phyloP scores from a whole-genome alignment of 1,140 invertebrate species.

The Megathymus violae region DNA sequence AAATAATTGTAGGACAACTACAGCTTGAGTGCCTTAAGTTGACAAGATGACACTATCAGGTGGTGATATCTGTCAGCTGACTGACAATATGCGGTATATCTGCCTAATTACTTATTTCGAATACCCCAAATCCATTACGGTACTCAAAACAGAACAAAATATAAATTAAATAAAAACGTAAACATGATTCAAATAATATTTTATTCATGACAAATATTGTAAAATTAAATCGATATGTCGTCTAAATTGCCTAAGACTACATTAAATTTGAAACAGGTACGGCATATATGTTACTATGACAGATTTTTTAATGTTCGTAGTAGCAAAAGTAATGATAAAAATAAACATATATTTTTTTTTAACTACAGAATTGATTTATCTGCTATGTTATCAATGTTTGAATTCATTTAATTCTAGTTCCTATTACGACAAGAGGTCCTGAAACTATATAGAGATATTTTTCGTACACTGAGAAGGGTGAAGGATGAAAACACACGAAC shows the following conservation, averaged over 20 bases:
- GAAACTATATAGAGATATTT: slow-evolving; percentile 89
- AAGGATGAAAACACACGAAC: slow-evolving; percentile 85
- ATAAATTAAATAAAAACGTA: background rate
- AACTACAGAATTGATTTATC: too few relatives aligned
- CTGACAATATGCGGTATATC: too few relatives aligned
- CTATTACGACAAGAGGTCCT: slow-evolving; percentile 89
- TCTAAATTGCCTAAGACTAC: slow-evolving; percentile 81
- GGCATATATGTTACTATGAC: too few relatives aligned
- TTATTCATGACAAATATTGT: slow-evolving; percentile 10
- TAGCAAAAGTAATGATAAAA: too few relatives aligned
- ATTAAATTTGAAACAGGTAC: slow-evolving; percentile 84
- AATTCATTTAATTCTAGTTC: slow-evolving; percentile 85
- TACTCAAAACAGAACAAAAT: slow-evolving; percentile 8
- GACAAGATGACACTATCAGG: too few relatives aligned
- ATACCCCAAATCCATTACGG: too few relatives aligned
- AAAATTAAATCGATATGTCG: slow-evolving; percentile 45
- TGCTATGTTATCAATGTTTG: slow-evolving; percentile 11
- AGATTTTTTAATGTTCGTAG: too few relatives aligned
- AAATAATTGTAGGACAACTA: too few relatives aligned
- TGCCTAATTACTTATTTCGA: too few relatives aligned
- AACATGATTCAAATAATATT: background rate
- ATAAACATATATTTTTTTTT: too few relatives aligned
- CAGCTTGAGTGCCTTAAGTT: too few relatives aligned
- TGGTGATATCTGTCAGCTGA: too few relatives aligned
- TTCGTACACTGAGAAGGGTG: slow-evolving; percentile 87